These are phyloP conservation scores for Girardinus metallicus DNA, from an alignment of 2,797 vertebrate genomes.

Conservation along the genomic window DNA sequence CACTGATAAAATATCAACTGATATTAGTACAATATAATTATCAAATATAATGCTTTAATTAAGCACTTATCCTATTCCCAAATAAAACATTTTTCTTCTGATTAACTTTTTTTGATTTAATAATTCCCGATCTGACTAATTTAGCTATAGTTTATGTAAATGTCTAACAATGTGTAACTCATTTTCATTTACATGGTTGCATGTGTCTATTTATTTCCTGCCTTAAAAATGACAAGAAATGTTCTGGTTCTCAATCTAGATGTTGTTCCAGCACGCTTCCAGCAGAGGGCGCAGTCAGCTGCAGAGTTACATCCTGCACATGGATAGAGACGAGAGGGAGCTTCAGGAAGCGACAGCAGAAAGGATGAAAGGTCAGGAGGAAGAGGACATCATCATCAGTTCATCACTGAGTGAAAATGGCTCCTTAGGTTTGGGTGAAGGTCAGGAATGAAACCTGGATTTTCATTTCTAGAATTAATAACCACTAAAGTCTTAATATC, in stretches of 20 bases:
- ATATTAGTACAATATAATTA: too few relatives aligned
- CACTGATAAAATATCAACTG: not conserved
- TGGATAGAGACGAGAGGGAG: conserved; percentile 1
- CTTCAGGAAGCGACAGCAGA: not conserved
- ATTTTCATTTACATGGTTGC: too few relatives aligned
- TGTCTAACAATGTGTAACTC: not conserved
- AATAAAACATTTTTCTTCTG: not conserved
- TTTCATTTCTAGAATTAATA: conserved; percentile 1
- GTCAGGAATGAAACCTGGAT: conserved; percentile 23
- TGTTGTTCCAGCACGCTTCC: conserved; percentile 34
- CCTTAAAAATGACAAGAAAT: not conserved
- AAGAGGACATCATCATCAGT: conserved; percentile 3
- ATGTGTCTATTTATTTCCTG: too few relatives aligned
- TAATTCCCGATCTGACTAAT: not conserved
- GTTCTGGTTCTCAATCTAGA: too few relatives aligned
- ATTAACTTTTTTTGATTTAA: not conserved
- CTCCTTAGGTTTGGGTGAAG: conserved; percentile 38
- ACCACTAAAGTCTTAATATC: not conserved
- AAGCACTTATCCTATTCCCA: not conserved
- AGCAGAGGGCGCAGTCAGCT: conserved; percentile 63
- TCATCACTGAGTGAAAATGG: conserved; percentile 22
- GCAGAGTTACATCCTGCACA: not conserved
- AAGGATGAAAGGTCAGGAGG: conserved; percentile 20
- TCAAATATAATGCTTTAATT: not conserved
- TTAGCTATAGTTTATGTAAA: not conserved